Evolutionary conservation across 2,113 vertebrate genomes (phyloP).

Genomic region (Pantherophis guttatus): DNA sequence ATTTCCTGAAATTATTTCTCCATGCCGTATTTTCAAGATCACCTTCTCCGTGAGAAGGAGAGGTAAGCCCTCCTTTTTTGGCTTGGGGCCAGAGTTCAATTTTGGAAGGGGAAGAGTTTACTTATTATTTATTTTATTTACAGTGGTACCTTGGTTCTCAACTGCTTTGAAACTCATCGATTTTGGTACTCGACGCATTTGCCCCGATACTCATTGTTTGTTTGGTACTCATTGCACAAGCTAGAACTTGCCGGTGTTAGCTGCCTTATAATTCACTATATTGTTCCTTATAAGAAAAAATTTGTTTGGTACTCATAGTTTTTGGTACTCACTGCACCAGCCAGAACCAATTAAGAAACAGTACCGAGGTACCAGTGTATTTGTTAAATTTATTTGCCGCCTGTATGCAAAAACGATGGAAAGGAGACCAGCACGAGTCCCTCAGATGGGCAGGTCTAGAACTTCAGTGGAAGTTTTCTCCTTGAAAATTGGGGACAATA

Average conservation of each 20-base stretch:
- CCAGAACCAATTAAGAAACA: background rate
- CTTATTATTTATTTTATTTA: background rate
- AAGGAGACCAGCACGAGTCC: background rate
- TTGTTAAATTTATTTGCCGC: background rate
- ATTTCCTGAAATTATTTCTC: background rate
- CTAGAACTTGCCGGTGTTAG: background rate
- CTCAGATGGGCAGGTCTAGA: background rate
- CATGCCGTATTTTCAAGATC: background rate
- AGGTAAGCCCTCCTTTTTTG: background rate
- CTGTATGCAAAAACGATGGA: background rate
- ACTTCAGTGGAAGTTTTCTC: background rate
- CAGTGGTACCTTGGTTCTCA: background rate
- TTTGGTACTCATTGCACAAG: background rate
- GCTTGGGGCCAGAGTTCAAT: background rate
- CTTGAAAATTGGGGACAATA: background rate
- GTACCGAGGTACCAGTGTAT: background rate
- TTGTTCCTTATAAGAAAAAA: background rate
- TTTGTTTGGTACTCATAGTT: background rate
- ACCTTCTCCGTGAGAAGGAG: background rate
- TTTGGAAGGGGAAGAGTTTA: background rate
- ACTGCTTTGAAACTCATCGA: background rate
- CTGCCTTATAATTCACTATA: background rate
- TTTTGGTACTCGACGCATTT: background rate
- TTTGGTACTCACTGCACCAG: background rate
- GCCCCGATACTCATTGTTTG: background rate